A percentile compares a stretch with the other conserved stretches of the same genome.
These are phyloP conservation scores for Laterallus jamaicensis DNA, from an alignment of 2,113 vertebrate species.

Conservation along the genomic window DNA sequence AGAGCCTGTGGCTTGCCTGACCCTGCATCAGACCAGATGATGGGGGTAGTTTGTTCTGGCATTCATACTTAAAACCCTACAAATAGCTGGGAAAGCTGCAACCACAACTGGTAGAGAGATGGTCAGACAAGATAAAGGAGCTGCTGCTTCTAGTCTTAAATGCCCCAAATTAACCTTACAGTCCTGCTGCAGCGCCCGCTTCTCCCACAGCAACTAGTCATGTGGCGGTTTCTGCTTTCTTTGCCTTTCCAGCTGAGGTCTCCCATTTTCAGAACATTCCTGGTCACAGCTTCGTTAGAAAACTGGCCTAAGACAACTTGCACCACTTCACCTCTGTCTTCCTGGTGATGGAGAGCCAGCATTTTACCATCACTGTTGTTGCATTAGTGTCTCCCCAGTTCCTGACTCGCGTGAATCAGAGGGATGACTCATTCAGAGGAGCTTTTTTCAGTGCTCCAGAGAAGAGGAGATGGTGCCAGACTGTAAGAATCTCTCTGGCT, in stretches of 20 bases:
- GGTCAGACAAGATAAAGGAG: not conserved
- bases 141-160: not conserved
- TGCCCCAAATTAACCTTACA: accelerated
- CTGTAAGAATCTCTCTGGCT: not conserved
- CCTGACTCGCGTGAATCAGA: not conserved
- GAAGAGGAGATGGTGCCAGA: not conserved
- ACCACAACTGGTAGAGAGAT: not conserved
- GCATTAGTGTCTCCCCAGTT: not conserved
- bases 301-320: not conserved
- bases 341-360: not conserved
- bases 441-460: not conserved
- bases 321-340: not conserved
- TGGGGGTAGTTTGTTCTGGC: not conserved
- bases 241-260: not conserved
- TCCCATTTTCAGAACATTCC: not conserved
- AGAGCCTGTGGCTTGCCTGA: not conserved
- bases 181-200: not conserved
- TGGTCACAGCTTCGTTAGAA: not conserved
- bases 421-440: not conserved
- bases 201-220: not conserved
- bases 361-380: not conserved
- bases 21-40: not conserved
- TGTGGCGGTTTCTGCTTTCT: not conserved
- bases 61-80: not conserved
- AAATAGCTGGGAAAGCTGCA: not conserved